phyloP scores from a whole-genome alignment of 2,797 vertebrate species.

The Anguilla pacifica region DNA sequence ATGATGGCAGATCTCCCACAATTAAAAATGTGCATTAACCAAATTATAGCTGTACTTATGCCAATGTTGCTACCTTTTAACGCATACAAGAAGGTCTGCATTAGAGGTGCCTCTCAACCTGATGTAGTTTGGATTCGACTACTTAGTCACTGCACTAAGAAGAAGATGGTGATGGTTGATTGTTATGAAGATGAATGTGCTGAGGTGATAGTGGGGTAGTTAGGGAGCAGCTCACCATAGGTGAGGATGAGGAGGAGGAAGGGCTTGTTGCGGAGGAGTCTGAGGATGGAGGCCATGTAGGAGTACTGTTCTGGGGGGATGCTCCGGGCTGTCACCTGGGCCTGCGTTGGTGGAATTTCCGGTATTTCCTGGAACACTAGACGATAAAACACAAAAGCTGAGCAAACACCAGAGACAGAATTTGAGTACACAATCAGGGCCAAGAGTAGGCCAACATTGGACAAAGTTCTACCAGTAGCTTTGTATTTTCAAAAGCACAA shows the following conservation, averaged over 20 bases:
- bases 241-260: slow-evolving; percentile 87
- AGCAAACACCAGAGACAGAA: neutral
- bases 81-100: neutral
- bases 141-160: neutral
- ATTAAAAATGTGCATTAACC: neutral
- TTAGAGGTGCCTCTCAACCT: neutral
- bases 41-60: neutral
- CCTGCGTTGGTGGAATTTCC: slow-evolving; percentile 79
- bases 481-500: neutral
- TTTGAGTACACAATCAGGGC: neutral
- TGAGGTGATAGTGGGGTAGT: neutral
- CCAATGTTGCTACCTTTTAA: neutral
- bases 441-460: neutral
- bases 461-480: neutral
- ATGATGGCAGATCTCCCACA: neutral
- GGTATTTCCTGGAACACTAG: slow-evolving; percentile 92
- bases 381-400: neutral
- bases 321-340: slow-evolving; percentile 79
- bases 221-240: slow-evolving; percentile 79
- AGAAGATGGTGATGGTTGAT: neutral
- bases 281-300: slow-evolving; percentile 77
- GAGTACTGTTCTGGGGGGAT: slow-evolving; percentile 70
- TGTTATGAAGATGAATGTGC: neutral
- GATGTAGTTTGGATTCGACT: neutral
- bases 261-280: slow-evolving; percentile 80